Base-by-base conservation (phyloP, 1,140 invertebrate species). In the Drosophila lacertosa region DNA sequence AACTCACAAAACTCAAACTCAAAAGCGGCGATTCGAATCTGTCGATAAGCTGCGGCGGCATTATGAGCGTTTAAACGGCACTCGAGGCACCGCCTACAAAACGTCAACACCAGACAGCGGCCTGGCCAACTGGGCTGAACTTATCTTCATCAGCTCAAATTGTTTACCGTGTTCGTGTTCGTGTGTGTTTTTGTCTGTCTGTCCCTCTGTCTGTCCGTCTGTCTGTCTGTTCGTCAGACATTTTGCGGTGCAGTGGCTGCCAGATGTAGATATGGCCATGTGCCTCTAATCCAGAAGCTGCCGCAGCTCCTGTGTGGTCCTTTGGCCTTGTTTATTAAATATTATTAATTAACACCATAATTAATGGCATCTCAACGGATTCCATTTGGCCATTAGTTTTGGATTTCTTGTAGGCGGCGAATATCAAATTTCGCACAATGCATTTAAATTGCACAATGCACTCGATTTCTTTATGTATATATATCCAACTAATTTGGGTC, bases 31-130 rank as follows among this genome's bases (percentile, higher is more conserved):
- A 88, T 76, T 70, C 29, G 57, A 82, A 75, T 82, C 83, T 81
- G 64, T 88, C 82, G 83, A 86, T 86, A 76, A 75, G 74, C 78
- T 83, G 79, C 47, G 69, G 33, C 63, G 55, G 55, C 69, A 67
- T 67, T 72, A 69, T 39, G 58, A 70, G 79, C 74, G 66, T 68
- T 76, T 79, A 73, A 82, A 67, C 79, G 77, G 69, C 79, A 69
- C 79, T 82, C 79, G 48, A 70, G 77, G 73, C 77, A 78, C 83
- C 82, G 82, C 83, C 82, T 78, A 88, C 83, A 78, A 88, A 86
- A 89, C 83, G 83, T 88, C 82, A 88, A 82, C 83, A 82, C 83
- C 22, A 44, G 51, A 53, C 51, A 58, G 13, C 44, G 47, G 24
- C 35, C 18, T 37, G 45, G 54, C 50, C 48, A 58, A 53, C 55